Conservation (phyloP, 1,140 invertebrate species). For the Sminthurinus signatus region DNA sequence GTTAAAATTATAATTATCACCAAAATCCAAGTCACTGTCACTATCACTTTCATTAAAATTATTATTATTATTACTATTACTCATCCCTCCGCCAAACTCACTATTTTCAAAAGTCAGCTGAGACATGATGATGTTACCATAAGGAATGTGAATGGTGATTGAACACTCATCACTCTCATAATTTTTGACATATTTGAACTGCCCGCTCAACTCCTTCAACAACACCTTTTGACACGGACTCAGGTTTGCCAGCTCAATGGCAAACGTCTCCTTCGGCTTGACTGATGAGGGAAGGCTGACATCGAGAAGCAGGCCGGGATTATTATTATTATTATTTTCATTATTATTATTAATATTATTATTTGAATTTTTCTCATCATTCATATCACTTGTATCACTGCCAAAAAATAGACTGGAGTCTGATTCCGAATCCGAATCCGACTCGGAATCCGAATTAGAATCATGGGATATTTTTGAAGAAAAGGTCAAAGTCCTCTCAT, state of each 20-base stretch:
- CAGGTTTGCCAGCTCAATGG: conserved; percentile 24
- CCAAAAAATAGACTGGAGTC: background rate
- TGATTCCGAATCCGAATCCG: background rate
- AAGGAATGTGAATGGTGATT: conserved; percentile 39
- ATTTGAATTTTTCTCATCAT: background rate
- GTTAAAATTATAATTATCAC: background rate
- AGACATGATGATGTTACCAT: conserved; percentile 33
- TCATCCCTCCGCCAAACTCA: background rate
- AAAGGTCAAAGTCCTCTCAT: conserved; percentile 33
- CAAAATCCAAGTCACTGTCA: background rate
- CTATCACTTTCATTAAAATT: conserved; percentile 11
- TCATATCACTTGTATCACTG: background rate
- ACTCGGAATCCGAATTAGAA: background rate
- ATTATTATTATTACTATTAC: background rate
- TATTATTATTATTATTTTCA: background rate
- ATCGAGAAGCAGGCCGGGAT: background rate
- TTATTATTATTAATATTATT: background rate
- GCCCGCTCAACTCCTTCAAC: conserved; percentile 27
- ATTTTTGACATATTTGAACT: conserved; percentile 29
- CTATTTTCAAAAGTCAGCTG: conserved; percentile 19
- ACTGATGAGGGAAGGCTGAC: conserved; percentile 27
- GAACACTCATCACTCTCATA: conserved; percentile 34
- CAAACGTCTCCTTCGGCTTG: conserved; percentile 29
- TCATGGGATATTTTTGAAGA: background rate
- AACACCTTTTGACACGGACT: conserved; percentile 36